phyloP scores from a whole-genome alignment of 2,113 vertebrate genomes.

The Paedocypris sp. region DNA sequence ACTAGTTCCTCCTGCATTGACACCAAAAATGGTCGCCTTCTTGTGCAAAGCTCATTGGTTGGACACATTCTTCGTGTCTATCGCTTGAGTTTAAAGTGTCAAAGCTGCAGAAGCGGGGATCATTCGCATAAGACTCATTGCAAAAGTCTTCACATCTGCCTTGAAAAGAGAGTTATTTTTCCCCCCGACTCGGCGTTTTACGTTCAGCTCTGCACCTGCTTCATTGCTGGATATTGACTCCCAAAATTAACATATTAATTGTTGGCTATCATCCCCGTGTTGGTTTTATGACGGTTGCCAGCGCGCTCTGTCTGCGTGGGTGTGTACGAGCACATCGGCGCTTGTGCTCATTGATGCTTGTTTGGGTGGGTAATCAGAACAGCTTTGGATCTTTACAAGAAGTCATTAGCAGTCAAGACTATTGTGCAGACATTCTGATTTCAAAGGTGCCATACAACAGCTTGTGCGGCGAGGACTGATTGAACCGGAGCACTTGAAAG shows the following conservation, averaged over 20 bases:
- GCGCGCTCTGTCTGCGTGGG: conserved; percentile 8
- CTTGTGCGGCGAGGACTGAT: conserved; percentile 64
- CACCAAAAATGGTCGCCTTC: conserved; percentile 17
- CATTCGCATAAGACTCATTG: neutral
- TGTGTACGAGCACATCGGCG: conserved; percentile 19
- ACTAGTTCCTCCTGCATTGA: conserved; percentile 7
- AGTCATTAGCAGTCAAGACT: conserved; percentile 70
- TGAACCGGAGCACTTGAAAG: conserved; percentile 71
- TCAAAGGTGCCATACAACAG: conserved; percentile 71
- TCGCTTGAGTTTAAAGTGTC: conserved; percentile 26
- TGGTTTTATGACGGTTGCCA: conserved; percentile 42
- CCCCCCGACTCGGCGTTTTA: conserved; percentile 6
- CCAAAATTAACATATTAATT: conserved; percentile 58
- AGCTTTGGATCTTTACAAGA: conserved; percentile 67
- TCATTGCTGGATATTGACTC: conserved; percentile 25
- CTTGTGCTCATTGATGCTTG: conserved; percentile 36
- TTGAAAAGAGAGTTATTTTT: neutral
- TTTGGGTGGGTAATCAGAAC: conserved; percentile 56
- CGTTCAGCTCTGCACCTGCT: conserved; percentile 31
- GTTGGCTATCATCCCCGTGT: conserved; percentile 48
- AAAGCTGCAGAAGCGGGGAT: neutral
- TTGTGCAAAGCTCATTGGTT: conserved; percentile 28
- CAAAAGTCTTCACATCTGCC: conserved; percentile 1
- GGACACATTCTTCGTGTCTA: conserved; percentile 27
- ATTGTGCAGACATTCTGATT: conserved; percentile 65